phyloP scores from a whole-genome alignment of 1,140 invertebrate genomes.

The Frieseomelitta varia region DNA sequence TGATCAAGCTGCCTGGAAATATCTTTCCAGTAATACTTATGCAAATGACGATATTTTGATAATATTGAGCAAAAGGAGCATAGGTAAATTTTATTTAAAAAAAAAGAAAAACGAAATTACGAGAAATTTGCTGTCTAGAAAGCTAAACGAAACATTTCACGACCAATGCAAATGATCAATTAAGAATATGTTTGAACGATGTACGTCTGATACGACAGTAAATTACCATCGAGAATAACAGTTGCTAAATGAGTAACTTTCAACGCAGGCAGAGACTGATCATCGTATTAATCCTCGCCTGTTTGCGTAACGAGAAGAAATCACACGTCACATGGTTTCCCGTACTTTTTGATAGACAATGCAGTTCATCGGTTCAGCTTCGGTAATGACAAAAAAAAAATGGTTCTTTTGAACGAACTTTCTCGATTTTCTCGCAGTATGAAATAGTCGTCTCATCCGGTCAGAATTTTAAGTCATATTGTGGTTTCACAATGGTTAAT shows the following conservation, averaged over 20 bases:
- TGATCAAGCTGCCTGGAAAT: background rate
- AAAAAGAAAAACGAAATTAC: background rate
- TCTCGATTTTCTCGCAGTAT: background rate
- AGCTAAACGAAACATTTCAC: background rate
- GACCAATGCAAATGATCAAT: constrained; percentile 15
- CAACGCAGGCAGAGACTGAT: constrained; percentile 34
- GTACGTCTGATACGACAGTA: constrained; percentile 16
- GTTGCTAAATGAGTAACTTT: constrained; percentile 31
- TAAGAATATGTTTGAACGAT: constrained; percentile 10
- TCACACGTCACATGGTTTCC: constrained; percentile 6
- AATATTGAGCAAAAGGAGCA: no score
- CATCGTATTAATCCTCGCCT: constrained; percentile 25
- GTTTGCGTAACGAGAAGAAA: constrained; percentile 24
- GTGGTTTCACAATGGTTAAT: no score
- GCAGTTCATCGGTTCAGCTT: background rate
- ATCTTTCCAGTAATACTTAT: no score
- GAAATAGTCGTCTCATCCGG: background rate
- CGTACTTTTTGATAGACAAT: constrained; percentile 5
- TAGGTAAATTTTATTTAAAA: no score
- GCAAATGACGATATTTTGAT: no score
- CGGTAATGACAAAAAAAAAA: constrained; percentile 17
- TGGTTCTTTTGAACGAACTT: background rate
- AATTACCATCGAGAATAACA: constrained; percentile 27
- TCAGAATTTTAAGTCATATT: background rate
- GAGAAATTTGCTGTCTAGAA: background rate